These are phyloP conservation scores for Phalangium opilio DNA, from an alignment of 2,888 invertebrate genomes.

Conservation along the genomic window DNA sequence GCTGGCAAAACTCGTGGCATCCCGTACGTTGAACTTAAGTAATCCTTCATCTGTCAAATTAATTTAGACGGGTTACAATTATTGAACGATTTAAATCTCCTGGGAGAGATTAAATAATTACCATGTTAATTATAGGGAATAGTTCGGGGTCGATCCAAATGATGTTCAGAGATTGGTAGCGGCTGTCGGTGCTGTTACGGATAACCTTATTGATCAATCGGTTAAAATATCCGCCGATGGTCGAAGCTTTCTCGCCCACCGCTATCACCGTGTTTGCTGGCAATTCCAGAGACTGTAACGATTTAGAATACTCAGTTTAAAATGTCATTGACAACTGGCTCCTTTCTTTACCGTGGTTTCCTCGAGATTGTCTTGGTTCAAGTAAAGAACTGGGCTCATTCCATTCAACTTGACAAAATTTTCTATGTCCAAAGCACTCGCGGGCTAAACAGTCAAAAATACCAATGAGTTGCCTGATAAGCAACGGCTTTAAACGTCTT, in stretches of 20 bases:
- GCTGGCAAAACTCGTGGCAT: conserved; percentile 14
- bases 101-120: conserved; percentile 2
- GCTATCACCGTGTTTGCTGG: conserved; percentile 11
- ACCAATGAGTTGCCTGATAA: too few species aligned
- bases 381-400: conserved; percentile 13
- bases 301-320: neutral
- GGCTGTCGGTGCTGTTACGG: conserved; percentile 13
- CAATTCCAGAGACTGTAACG: neutral
- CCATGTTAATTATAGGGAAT: conserved; percentile 16
- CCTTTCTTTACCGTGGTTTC: conserved; percentile 13
- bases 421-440: conserved; percentile 16
- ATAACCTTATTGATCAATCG: conserved; percentile 15
- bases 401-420: conserved; percentile 12
- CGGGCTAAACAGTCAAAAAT: conserved; percentile 8
- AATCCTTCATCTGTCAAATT: conserved; percentile 12
- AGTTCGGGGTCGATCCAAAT: conserved; percentile 18
- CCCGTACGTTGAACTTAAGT: conserved; percentile 11
- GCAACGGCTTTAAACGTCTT: conserved; percentile 3
- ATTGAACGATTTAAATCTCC: neutral
- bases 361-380: conserved; percentile 18
- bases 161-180: conserved; percentile 13
- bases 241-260: conserved; percentile 14
- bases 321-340: neutral
- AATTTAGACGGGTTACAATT: neutral
- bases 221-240: conserved; percentile 18